A percentile compares a stretch with the other conserved stretches of the same genome.
Conservation (phyloP, 1,140 invertebrate species). For the Sesamia nonagrioides region DNA sequence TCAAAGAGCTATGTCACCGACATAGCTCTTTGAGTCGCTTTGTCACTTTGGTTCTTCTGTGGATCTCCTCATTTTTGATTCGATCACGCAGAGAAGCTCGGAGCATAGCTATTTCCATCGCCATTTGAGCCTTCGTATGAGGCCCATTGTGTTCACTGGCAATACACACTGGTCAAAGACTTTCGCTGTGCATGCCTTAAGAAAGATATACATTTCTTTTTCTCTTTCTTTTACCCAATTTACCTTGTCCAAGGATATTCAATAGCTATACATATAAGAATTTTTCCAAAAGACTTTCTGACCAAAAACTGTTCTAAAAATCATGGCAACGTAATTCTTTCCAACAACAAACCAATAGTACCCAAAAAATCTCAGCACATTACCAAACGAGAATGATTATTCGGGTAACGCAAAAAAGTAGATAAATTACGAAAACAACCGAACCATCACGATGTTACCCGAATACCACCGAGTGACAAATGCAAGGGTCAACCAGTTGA, state of each 20-base stretch:
- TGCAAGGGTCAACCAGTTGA: conserved; percentile 58
- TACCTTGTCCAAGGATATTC: not conserved
- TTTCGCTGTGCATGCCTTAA: no score
- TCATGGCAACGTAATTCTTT: not conserved
- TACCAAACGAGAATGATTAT: conserved; percentile 14
- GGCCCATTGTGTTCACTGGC: no score
- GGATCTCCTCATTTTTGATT: no score
- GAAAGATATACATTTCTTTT: no score
- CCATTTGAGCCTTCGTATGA: no score
- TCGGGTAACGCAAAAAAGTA: conserved; percentile 22
- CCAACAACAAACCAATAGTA: not conserved
- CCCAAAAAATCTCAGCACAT: conserved; percentile 14
- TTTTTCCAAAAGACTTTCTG: not conserved
- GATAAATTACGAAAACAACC: conserved; percentile 45
- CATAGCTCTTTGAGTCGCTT: no score
- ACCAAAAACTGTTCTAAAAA: not conserved
- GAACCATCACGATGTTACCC: conserved; percentile 44
- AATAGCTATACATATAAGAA: not conserved
- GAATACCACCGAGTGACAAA: conserved; percentile 56
- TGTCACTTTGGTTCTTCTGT: no score
- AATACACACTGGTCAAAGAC: no score
- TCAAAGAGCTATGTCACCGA: no score
- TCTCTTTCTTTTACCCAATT: no score
- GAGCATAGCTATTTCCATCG: no score
- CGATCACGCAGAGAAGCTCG: no score